Percentiles rank a stretch among this genome's conserved stretches.
These are phyloP conservation scores for Dipus sagitta DNA, from an alignment of 2,797 vertebrate genomes.

Conservation along the genomic window DNA sequence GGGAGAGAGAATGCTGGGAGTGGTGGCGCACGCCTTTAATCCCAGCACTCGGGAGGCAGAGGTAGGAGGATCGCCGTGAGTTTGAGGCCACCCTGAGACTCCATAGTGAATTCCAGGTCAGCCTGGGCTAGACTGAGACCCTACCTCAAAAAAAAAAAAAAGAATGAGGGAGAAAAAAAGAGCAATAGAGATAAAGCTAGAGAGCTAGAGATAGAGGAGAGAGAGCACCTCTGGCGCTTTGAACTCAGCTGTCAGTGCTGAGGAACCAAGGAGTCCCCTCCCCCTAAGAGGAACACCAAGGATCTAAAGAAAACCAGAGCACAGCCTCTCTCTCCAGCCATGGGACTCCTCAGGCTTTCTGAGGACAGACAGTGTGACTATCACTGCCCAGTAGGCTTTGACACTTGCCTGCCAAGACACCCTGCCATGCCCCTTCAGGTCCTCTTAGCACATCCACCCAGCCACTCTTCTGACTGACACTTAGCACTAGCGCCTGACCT, in stretches of 20 bases:
- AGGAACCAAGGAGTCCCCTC: background rate
- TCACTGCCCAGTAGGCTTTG: background rate
- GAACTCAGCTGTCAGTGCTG: background rate
- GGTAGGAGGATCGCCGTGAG: no score
- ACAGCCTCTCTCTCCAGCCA: background rate
- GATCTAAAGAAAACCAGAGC: background rate
- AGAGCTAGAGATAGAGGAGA: no score
- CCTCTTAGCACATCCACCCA: background rate
- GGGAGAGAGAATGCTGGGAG: no score
- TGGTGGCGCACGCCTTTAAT: no score
- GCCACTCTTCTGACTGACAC: background rate
- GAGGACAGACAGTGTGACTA: background rate
- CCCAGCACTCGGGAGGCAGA: no score
- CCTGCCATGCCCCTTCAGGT: background rate
- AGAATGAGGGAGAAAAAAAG: no score
- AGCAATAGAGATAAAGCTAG: no score
- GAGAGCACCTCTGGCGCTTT: no score
- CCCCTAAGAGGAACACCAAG: background rate
- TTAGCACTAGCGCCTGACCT: background rate
- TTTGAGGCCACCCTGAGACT: no score
- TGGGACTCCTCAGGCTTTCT: background rate
- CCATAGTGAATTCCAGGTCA: no score
- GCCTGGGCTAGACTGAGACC: no score
- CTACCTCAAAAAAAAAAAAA: no score
- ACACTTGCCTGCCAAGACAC: background rate